Evolutionary conservation across 1,140 invertebrate genomes (phyloP).

Genomic region (Drosophila funebris): DNA sequence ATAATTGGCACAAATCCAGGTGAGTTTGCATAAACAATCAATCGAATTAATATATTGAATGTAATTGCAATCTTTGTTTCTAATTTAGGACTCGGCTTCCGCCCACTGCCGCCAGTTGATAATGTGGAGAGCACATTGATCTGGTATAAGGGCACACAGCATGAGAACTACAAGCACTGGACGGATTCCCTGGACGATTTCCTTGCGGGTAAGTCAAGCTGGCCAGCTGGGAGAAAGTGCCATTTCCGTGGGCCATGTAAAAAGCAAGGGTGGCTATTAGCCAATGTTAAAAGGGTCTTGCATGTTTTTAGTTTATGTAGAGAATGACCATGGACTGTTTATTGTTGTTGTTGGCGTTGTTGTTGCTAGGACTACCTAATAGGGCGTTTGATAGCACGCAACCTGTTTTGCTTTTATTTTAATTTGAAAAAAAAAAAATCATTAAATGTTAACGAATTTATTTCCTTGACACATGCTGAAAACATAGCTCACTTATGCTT

Average conservation of each 20-base stretch:
- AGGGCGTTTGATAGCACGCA: conserved; percentile 37
- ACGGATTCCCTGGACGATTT: conserved; percentile 89
- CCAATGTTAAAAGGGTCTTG: background rate
- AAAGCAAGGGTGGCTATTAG: background rate
- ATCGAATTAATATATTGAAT: background rate
- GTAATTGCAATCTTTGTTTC: background rate
- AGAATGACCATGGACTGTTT: conserved; percentile 16
- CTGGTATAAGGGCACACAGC: conserved; percentile 92
- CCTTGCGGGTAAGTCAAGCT: conserved; percentile 87
- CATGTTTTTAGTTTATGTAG: conserved; percentile 17
- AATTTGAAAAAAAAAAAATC: conserved; percentile 34
- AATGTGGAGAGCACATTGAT: conserved; percentile 97
- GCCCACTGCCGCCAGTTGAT: conserved; percentile 91
- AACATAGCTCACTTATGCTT: conserved; percentile 17
- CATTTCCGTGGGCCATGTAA: background rate
- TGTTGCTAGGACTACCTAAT: conserved; percentile 34
- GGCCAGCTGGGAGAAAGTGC: conserved; percentile 49
- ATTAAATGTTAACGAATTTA: conserved; percentile 47
- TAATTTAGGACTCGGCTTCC: conserved; percentile 91
- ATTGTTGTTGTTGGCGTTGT: conserved; percentile 1
- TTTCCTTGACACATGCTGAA: background rate
- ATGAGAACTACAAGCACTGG: conserved; percentile 91
- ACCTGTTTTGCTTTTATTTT: conserved; percentile 35
- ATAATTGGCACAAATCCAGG: conserved; percentile 96
- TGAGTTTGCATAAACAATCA: too few species aligned